A percentile compares a stretch with the other conserved stretches of the same genome.
Evolutionary conservation across 2,113 vertebrate genomes (phyloP).

Genomic region (Sorex araneus): DNA sequence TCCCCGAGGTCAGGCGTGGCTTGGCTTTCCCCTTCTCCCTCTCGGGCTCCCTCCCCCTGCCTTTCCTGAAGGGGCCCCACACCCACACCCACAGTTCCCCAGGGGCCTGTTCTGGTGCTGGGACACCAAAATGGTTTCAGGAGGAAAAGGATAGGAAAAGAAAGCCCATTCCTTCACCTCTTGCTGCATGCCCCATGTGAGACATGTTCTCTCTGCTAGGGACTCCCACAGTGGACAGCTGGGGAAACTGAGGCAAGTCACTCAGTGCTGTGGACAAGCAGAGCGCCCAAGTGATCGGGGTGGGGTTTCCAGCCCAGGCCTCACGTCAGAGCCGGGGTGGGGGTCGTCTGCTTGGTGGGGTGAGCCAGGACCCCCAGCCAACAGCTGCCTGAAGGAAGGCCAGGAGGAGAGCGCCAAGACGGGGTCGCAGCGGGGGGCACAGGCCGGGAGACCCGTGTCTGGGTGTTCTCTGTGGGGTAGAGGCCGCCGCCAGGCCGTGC

Average conservation of each 20-base stretch:
- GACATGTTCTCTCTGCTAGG: not conserved
- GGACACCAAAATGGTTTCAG: constrained; percentile 40
- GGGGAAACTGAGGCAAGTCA: constrained; percentile 40
- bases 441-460: not conserved
- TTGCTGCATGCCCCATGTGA: not conserved
- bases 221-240: not conserved
- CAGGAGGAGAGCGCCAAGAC: not conserved
- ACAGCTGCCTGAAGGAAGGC: not conserved
- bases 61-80: not conserved
- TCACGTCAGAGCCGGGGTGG: not conserved
- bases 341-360: not conserved
- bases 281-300: constrained; percentile 18
- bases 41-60: not conserved
- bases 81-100: not conserved
- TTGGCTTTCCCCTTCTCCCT: not conserved
- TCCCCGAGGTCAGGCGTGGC: not conserved
- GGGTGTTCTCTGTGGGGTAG: not conserved
- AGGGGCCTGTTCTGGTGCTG: not conserved
- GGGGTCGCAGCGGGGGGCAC: not conserved
- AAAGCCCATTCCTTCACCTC: constrained; percentile 25
- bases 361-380: not conserved
- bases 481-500: fast-evolving
- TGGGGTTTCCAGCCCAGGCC: not conserved
- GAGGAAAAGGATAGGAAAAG: constrained; percentile 19
- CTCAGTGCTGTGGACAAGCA: constrained; percentile 5